These are phyloP conservation scores for Yasuhikotakia modesta DNA, from an alignment of 2,797 vertebrate species.

Conservation along the genomic window DNA sequence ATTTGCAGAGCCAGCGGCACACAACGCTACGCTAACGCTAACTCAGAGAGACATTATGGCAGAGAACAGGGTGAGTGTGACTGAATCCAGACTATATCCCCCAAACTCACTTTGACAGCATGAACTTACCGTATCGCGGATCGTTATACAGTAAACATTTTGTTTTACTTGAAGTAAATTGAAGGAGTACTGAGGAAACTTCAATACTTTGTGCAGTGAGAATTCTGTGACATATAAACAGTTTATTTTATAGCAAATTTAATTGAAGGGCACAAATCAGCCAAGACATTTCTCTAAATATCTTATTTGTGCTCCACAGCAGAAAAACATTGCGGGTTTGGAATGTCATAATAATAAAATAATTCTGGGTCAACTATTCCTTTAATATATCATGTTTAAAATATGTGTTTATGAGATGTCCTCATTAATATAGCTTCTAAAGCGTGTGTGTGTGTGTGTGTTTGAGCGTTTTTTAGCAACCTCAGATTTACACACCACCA, in stretches of 20 bases:
- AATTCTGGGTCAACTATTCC: no score
- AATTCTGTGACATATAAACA: not conserved
- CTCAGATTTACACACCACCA: not conserved
- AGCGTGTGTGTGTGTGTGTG: constrained; percentile 5
- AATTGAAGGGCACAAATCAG: no score
- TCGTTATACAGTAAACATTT: not conserved
- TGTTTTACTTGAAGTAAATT: not conserved
- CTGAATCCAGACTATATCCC: not conserved
- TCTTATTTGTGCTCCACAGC: no score
- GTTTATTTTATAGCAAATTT: no score
- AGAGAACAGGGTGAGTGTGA: constrained; percentile 33
- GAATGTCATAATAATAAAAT: no score
- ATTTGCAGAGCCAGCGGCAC: constrained; percentile 27
- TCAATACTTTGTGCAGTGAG: not conserved
- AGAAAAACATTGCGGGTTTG: no score
- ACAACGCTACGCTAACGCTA: not conserved
- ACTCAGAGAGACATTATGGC: constrained; percentile 18
- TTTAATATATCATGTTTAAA: no score
- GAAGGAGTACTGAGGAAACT: not conserved
- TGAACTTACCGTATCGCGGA: not conserved
- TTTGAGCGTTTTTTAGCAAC: not conserved
- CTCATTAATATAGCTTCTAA: not conserved
- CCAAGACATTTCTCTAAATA: no score
- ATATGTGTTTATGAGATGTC: not conserved
- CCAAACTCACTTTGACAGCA: constrained; percentile 15